Percentiles rank a stretch among this genome's conserved stretches.
phyloP scores from a whole-genome alignment of 2,888 invertebrate genomes.

The Synanthedon andrenaeformis region DNA sequence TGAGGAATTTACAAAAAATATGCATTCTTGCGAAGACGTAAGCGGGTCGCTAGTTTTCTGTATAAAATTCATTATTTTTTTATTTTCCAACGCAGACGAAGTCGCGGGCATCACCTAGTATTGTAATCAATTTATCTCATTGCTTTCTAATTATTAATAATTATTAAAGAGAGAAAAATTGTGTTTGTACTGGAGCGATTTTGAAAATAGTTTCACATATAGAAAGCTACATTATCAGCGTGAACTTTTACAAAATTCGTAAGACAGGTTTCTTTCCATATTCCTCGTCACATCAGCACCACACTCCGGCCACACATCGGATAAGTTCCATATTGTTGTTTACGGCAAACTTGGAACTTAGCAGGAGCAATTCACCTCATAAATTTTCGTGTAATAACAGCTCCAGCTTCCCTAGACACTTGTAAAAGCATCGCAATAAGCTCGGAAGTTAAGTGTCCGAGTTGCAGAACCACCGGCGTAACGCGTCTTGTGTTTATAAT shows the following conservation, averaged over 20 bases:
- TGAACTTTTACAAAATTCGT: constrained; percentile 39
- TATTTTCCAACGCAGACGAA: too few relatives aligned
- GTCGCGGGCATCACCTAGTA: background rate
- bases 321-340: constrained; percentile 65
- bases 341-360: constrained; percentile 60
- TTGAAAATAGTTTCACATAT: too few relatives aligned
- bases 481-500: background rate
- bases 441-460: constrained; percentile 14
- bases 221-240: background rate
- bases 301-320: constrained; percentile 40
- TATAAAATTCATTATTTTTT: constrained; percentile 2
- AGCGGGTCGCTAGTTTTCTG: constrained; percentile 7
- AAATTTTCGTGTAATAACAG: constrained; percentile 65
- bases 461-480: background rate
- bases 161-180: too few relatives aligned
- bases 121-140: constrained; percentile 13
- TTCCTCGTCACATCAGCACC: constrained; percentile 45
- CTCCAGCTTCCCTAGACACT: constrained; percentile 63
- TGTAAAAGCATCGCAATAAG: constrained; percentile 57
- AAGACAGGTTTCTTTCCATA: constrained; percentile 43
- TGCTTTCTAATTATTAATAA: constrained; percentile 1
- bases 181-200: too few relatives aligned
- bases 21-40: too few relatives aligned
- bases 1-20: too few relatives aligned
- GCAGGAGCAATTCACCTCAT: constrained; percentile 56